Evolutionary conservation across 2,113 vertebrate species (phyloP), one percentile per base, ranked within the genome.

Genomic region (Urocynchramus pylzowi): DNA sequence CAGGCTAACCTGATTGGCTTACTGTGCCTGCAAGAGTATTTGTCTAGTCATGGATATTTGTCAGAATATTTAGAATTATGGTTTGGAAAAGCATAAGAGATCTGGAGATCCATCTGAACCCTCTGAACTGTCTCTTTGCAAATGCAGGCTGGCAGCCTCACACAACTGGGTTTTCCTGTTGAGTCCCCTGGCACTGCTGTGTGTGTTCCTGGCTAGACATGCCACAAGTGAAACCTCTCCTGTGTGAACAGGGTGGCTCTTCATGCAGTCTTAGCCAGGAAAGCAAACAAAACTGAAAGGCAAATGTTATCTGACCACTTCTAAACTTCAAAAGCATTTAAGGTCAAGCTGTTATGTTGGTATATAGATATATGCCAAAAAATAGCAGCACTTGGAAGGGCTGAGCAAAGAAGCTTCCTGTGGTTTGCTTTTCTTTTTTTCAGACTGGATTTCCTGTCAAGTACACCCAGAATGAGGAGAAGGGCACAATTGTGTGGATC

Each of bases 271-370:
- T 54, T 18, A 93, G 78, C 75, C 87, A 88, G 71, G n/a, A 79
- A 83, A 71, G 71, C 69, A 96, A 96, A 93, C 44, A 70, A 31
- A 88, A 85, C 54, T 15, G 42, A 93, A 96, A 86, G n/a, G 67
- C 33, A 94, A 85, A 83, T 80, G 57, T 76, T 86, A 86, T 69
- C 91, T 63, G 33, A 71, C 86, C 73, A 74, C 60, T 86, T 93
- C 54, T 63, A 44, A 87, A 49, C 61, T 91, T 93, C 67, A 77
- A 83, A 93, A 85, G 59, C 9, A 8, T 77, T 87, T 76, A 53
- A 82, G 75, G 39, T 87, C 60, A 76, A 95, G 41, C 57, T 47
- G 41, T 37, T 35, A 57, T 45, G 45, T 35, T 84, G 41, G 23
- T 49, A 71, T 73, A 84, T 7, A 76, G 77, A 60, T 41, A 68